Percentiles rank a stretch among this genome's conserved stretches.
phyloP scores from a whole-genome alignment of 2,113 vertebrate genomes.

The Chrysemys picta region DNA sequence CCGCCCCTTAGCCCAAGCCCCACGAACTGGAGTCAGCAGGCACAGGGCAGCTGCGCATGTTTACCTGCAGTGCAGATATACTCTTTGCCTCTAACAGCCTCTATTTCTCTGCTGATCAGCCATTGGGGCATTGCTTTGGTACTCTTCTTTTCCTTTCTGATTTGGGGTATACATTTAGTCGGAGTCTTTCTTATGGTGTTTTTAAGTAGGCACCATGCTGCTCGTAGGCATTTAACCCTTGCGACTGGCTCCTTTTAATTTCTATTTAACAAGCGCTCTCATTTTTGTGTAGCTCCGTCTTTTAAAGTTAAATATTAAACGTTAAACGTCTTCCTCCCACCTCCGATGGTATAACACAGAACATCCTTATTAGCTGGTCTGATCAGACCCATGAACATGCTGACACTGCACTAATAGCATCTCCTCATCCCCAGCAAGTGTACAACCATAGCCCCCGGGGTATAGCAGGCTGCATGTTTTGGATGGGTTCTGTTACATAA shows the following conservation, averaged over 20 bases:
- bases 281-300: background rate
- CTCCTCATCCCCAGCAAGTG: fast-evolving
- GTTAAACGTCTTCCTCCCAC: background rate
- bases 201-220: background rate
- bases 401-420: fast-evolving
- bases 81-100: background rate
- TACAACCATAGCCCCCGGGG: fast-evolving
- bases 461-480: fast-evolving
- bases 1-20: background rate
- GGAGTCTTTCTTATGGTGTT: background rate
- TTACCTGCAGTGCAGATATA: background rate
- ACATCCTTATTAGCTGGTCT: background rate
- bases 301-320: background rate
- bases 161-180: background rate
- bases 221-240: background rate
- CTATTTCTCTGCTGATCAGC: background rate
- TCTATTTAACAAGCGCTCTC: background rate
- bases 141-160: background rate
- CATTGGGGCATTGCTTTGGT: background rate
- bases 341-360: background rate
- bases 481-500: fast-evolving
- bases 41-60: background rate
- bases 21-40: background rate
- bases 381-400: background rate
- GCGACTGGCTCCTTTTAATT: background rate